Base-by-base conservation (phyloP, 1,140 invertebrate species). In the Atta cephalotes region DNA sequence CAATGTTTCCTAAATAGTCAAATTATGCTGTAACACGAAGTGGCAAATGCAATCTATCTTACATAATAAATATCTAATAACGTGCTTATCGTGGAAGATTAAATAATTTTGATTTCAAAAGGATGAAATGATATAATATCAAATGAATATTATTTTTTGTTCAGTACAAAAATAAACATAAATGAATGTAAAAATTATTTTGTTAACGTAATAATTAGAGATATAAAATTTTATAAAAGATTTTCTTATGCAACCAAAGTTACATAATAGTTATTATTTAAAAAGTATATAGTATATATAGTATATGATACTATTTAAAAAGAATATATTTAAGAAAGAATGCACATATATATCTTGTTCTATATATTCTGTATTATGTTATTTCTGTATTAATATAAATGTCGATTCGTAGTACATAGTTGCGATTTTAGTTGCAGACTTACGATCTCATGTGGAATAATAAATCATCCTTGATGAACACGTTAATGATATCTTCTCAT, bases 401-500 rank as follows among this genome's bases (percentile, higher is more conserved):
- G 7, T 45, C 31, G 12, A 60, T 35, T 9, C 56, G n/a, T 39
- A 18, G 31, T 39, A 18, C 3, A 39, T 35, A 35, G 1, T 62
- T 45, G 74, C 35, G 35, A 4, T 77, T 14, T 63, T 78, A 78
- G 39, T 16, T 10, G 31, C 3, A 68, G 21, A 70, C 21, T 35
- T 21, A 39, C n/a, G 7, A 70, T 35, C 28, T 70, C 12, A 66
- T 62, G 25, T 16, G 18, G 25, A 68, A 68, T 21, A 49, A 74
- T 28, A 74, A 76, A 74, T 82, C 77, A 66, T 5, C 31, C 72
- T 62, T 62, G 12, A 74, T 62, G 56, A 49, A 56, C 25, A 71
- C 51, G 28, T 62, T 62, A 51, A 35, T 68, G 78, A 58, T 81
- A 51, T 84, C 18, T 81, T 81, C n/a, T 51, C 53, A 62, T 82